A percentile compares a stretch with the other conserved stretches of the same genome.
phyloP scores from a whole-genome alignment of 2,888 invertebrate genomes.

The Proisotoma minuta region DNA sequence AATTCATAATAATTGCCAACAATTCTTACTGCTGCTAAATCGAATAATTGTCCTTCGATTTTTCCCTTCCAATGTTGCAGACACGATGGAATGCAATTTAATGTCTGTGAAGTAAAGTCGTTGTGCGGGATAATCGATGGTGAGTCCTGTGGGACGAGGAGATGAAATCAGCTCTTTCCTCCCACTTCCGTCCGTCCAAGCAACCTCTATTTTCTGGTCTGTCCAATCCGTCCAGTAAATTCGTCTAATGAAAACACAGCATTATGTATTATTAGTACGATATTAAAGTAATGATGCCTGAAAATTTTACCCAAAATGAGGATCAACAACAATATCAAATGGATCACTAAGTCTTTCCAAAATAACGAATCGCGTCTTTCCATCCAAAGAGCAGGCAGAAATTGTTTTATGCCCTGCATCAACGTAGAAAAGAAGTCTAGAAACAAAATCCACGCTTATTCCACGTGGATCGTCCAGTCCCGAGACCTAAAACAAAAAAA shows the following conservation, averaged over 20 bases:
- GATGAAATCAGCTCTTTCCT: conserved; percentile 59
- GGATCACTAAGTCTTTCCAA: conserved; percentile 60
- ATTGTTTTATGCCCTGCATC: conserved; percentile 54
- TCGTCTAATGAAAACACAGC: conserved; percentile 51
- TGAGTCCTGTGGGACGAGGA: conserved; percentile 70
- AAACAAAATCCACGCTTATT: conserved; percentile 68
- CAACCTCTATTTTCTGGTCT: conserved; percentile 60
- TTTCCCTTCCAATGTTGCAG: conserved; percentile 63
- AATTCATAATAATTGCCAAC: neutral
- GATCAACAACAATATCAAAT: conserved; percentile 66
- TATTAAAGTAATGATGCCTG: neutral
- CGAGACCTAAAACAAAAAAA: conserved; percentile 45
- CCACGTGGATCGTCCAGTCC: conserved; percentile 65
- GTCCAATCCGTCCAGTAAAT: conserved; percentile 73
- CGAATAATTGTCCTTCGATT: conserved; percentile 60
- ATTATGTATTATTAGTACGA: neutral
- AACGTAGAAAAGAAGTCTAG: conserved; percentile 66
- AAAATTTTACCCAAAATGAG: conserved; percentile 56
- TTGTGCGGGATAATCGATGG: conserved; percentile 68
- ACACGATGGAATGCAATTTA: conserved; percentile 69
- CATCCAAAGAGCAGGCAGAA: conserved; percentile 58
- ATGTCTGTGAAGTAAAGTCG: conserved; percentile 80
- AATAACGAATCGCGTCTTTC: conserved; percentile 58
- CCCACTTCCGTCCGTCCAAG: conserved; percentile 63
- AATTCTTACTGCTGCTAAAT: conserved; percentile 53